Base-by-base conservation (phyloP, 64 coral and sea anemone species). In the Acropora yongei region DNA sequence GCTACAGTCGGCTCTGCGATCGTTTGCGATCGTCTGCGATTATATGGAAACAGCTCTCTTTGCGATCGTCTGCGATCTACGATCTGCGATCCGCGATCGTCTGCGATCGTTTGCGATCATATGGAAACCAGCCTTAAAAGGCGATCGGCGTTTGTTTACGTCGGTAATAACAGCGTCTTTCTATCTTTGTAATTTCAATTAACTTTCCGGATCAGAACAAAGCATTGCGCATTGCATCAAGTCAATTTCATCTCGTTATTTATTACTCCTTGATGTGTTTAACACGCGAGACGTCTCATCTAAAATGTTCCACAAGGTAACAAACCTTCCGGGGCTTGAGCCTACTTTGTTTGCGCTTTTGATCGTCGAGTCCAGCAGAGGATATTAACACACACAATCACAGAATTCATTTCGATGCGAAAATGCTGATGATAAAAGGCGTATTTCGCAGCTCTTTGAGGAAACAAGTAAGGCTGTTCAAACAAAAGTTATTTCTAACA, bases 401-500 rank as follows among this genome's bases (percentile, higher is more conserved):
- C 20, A 39, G 9, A 20, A 20, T 71, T 19, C 68, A 20, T 71
- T 39, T 58, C 14, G 13, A 47, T 44, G 47, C 44, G 30, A 43
- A 69, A 68, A 84, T 71, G 68, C 3, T 71, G 18, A 71, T 19
- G 65, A 48, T 48, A 84, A 47, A 84, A 84, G 50, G 41, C 43
- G 44, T 69, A 13, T 42, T 46, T 18, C 46, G 30, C 30, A 30
- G 30, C 49, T 71, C 43, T 68, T 17, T 44, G 82, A 41, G 63
- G 82, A 47, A 68, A 69, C 82, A 68, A 45, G 16, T 19, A 84
- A 84, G 71, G 82, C 82, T 84, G 82, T 84, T 84, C 71, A 84
- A 84, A 84, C 65, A 84, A 4, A 48, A 68, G 65, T 71, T 69
- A 84, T 84, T 84, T 69, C 82, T 84, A 84, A 84, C 44, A 84